Percentiles rank a stretch among this genome's conserved stretches.
Conservation (phyloP, 2,888 invertebrate genomes). For the Pseudeuparius sepicola region DNA sequence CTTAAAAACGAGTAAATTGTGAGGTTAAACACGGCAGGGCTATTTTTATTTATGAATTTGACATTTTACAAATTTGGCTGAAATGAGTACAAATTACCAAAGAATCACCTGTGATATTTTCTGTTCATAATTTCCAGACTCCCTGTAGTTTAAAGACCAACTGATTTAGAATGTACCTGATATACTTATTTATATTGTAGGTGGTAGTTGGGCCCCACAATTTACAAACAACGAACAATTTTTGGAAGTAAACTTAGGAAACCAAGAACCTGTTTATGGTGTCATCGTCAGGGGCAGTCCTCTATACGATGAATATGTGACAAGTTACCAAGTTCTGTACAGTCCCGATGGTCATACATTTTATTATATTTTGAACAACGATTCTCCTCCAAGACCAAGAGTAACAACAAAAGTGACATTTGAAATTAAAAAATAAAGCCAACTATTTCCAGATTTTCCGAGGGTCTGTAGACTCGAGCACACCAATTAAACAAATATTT, state of each 20-base stretch:
- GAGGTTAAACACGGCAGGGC: too few species aligned
- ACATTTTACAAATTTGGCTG: too few species aligned
- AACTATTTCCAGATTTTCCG: constrained; percentile 50
- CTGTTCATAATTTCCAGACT: too few species aligned
- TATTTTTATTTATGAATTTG: too few species aligned
- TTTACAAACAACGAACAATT: constrained; percentile 52
- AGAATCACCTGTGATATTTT: too few species aligned
- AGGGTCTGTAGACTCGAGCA: constrained; percentile 55
- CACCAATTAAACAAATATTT: constrained; percentile 54
- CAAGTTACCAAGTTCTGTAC: constrained; percentile 63
- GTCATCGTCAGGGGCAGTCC: constrained; percentile 63
- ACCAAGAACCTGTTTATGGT: constrained; percentile 62
- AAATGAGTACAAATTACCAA: too few species aligned
- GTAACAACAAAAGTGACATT: neutral
- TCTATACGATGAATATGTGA: constrained; percentile 60
- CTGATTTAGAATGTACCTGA: too few species aligned
- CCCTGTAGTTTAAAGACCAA: too few species aligned
- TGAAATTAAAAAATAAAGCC: neutral
- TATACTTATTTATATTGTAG: too few species aligned
- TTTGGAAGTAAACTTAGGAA: constrained; percentile 51
- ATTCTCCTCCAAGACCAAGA: constrained; percentile 19
- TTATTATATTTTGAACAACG: constrained; percentile 45
- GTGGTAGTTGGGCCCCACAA: constrained; percentile 62
- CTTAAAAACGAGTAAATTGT: too few species aligned
- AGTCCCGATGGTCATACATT: constrained; percentile 45